These are phyloP conservation scores for Diarsia brunnea DNA, from an alignment of 2,888 invertebrate genomes.

Conservation along the genomic window DNA sequence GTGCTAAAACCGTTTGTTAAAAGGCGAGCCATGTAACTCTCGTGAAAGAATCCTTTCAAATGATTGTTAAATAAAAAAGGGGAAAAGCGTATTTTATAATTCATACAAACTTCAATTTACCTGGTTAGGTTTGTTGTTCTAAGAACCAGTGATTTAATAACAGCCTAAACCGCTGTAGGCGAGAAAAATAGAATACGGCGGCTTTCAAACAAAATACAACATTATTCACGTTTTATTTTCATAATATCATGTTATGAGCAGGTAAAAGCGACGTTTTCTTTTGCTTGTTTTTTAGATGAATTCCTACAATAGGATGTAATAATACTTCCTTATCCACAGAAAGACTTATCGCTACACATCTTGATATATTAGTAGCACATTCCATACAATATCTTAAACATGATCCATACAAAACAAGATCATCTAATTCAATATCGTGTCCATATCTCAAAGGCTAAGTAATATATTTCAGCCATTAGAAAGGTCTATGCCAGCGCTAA, in stretches of 20 bases:
- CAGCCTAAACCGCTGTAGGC: neutral
- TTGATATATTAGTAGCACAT: slow-evolving; percentile 8
- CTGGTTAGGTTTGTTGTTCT: neutral
- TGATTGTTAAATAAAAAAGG: neutral
- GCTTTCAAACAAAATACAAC: slow-evolving; percentile 13
- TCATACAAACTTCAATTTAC: neutral
- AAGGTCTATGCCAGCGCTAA: slow-evolving; percentile 21
- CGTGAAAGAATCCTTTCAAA: slow-evolving; percentile 4
- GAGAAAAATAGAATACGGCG: slow-evolving; percentile 7
- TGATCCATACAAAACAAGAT: slow-evolving; percentile 14
- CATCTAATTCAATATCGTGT: too few species aligned
- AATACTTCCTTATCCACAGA: slow-evolving; percentile 28
- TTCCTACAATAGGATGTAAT: neutral
- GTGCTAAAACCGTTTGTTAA: neutral
- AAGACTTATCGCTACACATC: slow-evolving; percentile 24
- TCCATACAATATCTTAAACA: neutral
- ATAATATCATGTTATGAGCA: neutral
- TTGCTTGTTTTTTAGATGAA: neutral
- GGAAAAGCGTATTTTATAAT: neutral
- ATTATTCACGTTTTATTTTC: slow-evolving; percentile 23
- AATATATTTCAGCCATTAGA: slow-evolving; percentile 33
- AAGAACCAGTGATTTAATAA: neutral
- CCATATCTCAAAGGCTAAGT: slow-evolving; percentile 11
- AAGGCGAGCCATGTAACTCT: neutral
- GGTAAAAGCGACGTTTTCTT: neutral